A percentile compares a stretch with the other conserved stretches of the same genome.
phyloP scores from a whole-genome alignment of 2,888 invertebrate species.

The Cantharis rufa region DNA sequence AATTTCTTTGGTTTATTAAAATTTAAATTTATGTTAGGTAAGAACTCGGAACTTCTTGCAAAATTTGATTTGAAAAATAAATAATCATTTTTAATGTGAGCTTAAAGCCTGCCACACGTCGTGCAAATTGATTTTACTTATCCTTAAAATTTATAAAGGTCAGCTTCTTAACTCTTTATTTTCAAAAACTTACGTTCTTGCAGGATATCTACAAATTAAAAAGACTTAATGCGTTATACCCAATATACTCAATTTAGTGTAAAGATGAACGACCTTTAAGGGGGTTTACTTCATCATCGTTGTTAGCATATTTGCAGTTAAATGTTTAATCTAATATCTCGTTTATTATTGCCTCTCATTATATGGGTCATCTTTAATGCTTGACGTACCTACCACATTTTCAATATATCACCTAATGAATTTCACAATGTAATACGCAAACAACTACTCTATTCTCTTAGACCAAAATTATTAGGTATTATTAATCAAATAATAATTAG shows the following conservation, averaged over 20 bases:
- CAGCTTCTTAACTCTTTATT: no score
- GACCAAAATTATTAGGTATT: neutral
- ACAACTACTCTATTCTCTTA: neutral
- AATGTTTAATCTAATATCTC: conserved; percentile 1
- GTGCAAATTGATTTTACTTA: neutral
- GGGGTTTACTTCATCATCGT: neutral
- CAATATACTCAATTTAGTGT: neutral
- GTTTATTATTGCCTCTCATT: conserved; percentile 1
- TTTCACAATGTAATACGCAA: neutral
- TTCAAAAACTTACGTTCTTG: no score
- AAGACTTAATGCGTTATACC: neutral
- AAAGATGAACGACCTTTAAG: neutral
- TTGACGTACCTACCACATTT: neutral
- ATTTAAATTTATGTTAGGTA: neutral
- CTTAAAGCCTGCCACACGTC: neutral
- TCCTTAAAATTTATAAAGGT: no score
- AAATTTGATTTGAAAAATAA: neutral
- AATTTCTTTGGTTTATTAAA: neutral
- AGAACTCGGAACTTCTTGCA: neutral
- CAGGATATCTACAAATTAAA: neutral
- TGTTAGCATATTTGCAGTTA: neutral
- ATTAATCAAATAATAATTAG: no score
- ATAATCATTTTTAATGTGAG: neutral
- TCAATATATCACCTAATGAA: neutral
- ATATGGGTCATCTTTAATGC: conserved; percentile 1